A percentile compares a stretch with the other conserved stretches of the same genome.
These are phyloP conservation scores for Leptinotarsa haldemani DNA, from an alignment of 2,888 invertebrate species.

Conservation along the genomic window DNA sequence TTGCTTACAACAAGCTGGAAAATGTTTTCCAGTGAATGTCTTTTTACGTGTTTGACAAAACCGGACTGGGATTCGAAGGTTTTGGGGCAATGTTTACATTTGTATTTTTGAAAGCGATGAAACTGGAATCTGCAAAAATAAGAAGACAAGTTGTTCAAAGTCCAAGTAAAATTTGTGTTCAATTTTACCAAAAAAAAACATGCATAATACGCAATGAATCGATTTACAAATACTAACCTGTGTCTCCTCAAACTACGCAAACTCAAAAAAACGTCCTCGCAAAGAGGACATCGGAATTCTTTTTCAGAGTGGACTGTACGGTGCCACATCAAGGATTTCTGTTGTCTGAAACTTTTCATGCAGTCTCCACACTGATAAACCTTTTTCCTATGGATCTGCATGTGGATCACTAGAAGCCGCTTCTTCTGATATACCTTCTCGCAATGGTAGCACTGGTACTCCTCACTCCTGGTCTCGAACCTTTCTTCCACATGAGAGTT, in stretches of 20 bases:
- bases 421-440: not conserved
- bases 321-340: not conserved
- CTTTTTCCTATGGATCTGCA: not conserved
- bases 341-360: not conserved
- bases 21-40: not conserved
- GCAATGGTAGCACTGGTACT: conserved; percentile 1
- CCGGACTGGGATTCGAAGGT: not conserved
- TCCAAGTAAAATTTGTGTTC: too few relatives aligned
- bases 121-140: conserved; percentile 3
- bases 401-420: not conserved
- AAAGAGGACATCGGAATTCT: not conserved
- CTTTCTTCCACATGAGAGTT: not conserved
- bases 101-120: not conserved
- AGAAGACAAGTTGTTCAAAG: too few relatives aligned
- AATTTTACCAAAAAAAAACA: too few relatives aligned
- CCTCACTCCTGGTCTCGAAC: not conserved
- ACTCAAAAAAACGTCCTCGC: not conserved
- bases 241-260: not conserved
- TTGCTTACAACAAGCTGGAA: not conserved
- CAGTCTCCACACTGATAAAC: not conserved
- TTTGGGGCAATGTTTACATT: not conserved
- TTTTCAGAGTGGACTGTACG: not conserved
- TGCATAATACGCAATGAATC: too few relatives aligned
- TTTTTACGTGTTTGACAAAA: not conserved
- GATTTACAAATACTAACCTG: not conserved